Evolutionary conservation across 2,888 invertebrate species (phyloP), one percentile per base, ranked within the genome.

Genomic region (Hydraecia micacea): DNA sequence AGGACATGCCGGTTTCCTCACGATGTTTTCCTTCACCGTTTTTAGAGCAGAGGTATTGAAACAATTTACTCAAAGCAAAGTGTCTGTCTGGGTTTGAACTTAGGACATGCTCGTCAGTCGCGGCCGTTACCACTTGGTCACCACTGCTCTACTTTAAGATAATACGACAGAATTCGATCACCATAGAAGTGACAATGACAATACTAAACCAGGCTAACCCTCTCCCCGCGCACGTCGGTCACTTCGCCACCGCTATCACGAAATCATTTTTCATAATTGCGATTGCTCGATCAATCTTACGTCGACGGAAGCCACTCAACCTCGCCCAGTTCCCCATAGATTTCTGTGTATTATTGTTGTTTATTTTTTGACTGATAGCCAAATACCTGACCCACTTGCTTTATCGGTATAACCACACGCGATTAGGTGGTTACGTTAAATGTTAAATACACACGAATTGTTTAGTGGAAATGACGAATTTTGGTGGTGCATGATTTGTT

Each of bases 221-320:
- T 36, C 42, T 32, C 32, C 21, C 77, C 88, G 86, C 89, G 52
- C 18, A n/a, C 82, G 91, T 84, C 81, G 62, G 75, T 90, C 75
- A 75, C 88, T 86, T 84, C 66, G 74, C 77, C 90, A 72, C 39
- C 39, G 86, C 86, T 90, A 92, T 92, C 91, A 91, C 89, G 90
- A 94, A 95, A 95, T 95, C 94, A 96, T 96, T 95, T 95, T 95
- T 96, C 95, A 96, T 95, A 96, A 96, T 96, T 94, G 94, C 93
- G 93, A 93, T 90, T 90, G 89, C 87, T 90, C 95, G 92, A 96
- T 96, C 96, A 95, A 96, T 96, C 96, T 94, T 94, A 83, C 87
- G 92, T 93, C 93, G 93, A 91, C 95, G 95, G 96, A 96, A 96
- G 94, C 93, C 94, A 95, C 95, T 96, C 95, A 90, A 93, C 93